Percentiles rank a stretch among this genome's conserved stretches.
Conservation (phyloP, 2,888 invertebrate species). For the Epirrita christyi region DNA sequence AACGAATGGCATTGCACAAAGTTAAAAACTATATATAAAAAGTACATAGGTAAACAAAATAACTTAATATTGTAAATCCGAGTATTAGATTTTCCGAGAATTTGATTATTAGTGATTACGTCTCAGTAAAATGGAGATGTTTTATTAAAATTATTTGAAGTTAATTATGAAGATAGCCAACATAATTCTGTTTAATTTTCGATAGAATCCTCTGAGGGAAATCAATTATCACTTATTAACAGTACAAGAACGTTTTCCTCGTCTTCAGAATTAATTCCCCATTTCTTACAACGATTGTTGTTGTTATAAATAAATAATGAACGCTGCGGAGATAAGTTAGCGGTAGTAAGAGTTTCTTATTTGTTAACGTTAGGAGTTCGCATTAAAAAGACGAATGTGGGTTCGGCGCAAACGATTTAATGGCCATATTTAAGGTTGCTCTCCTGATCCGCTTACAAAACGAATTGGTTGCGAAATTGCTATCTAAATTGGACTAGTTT, state of each 20-base stretch:
- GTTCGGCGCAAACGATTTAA: conserved; percentile 72
- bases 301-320: conserved; percentile 39
- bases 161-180: not conserved
- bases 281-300: conserved; percentile 33
- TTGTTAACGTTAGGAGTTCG: conserved; percentile 61
- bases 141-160: not conserved
- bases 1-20: too few species aligned
- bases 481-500: conserved; percentile 83
- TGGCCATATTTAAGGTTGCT: conserved; percentile 77
- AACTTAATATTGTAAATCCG: too few species aligned
- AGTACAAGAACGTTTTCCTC: conserved; percentile 30
- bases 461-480: conserved; percentile 83
- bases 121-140: not conserved
- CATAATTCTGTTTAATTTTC: conserved; percentile 1
- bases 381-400: conserved; percentile 71
- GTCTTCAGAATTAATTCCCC: conserved; percentile 37
- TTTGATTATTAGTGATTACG: too few species aligned
- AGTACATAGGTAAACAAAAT: too few species aligned
- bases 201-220: conserved; percentile 22
- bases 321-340: conserved; percentile 50
- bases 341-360: conserved; percentile 58
- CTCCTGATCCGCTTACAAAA: conserved; percentile 81
- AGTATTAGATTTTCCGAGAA: too few species aligned
- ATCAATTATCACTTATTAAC: conserved; percentile 41
- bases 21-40: too few species aligned